Base-by-base conservation (phyloP, 2,888 invertebrate genomes). In the Nephrotoma flavescens region DNA sequence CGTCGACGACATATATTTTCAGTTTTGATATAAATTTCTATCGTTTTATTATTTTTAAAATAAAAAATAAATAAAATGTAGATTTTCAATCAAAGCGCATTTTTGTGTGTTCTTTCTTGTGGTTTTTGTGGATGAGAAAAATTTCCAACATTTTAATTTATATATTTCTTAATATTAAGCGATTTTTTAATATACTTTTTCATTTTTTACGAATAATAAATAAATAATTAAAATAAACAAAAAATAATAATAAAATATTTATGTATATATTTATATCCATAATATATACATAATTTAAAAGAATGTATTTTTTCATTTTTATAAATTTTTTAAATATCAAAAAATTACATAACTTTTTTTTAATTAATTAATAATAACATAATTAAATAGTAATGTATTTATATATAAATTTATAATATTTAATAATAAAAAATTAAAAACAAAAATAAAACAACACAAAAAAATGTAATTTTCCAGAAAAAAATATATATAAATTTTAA, bases 401-500 rank as follows among this genome's bases (percentile, higher is more conserved):
- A 71, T 71, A 71, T 71, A 71, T 71, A 31, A 71, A 71, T 71
- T 71, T 71, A 71, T 71, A 71, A 71, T 71, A 71, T 9, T 71
- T 0, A 31, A 71, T 71, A 71, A 71, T 71, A 71, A 71, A 71
- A 71, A 71, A 71, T 71, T 71, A 71, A 71, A 71, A 71, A 71
- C 71, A 71, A 71, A 71, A 71, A 9, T 71, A 31, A 71, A 71
- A 5, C 3, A 85, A 85, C 85, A 85, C 9, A 45, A 85, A 85
- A 85, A 85, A 85, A 85, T 42, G 42, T 42, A 44, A 44, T 85
- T 85, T 85, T 85, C 85, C 85, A 85, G 44, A 85, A 85, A 85
- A 84, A 85, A 85, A 85, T 15, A 44, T 44, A 19, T 45, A 44
- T 71, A 7, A 7, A 19, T 85, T 85, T 19, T 7, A 85, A 44